These are phyloP conservation scores for Melanotaenia boesemani DNA, from an alignment of 2,797 vertebrate genomes.

Conservation along the genomic window DNA sequence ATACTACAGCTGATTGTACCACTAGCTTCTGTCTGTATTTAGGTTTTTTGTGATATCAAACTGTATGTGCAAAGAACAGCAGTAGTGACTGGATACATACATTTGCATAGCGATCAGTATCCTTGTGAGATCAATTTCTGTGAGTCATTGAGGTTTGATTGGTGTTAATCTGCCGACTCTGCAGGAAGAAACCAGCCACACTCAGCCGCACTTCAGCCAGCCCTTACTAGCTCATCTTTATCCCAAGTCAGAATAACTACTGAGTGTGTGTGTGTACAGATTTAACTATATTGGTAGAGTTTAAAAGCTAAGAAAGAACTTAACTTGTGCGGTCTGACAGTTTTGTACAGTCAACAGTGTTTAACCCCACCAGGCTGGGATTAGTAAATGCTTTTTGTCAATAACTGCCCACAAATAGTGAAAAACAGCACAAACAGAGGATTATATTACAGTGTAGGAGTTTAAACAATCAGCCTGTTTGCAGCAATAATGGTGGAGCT, in stretches of 20 bases:
- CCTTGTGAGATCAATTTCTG: conserved; percentile 24
- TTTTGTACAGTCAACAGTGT: background rate
- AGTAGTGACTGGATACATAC: conserved; percentile 2
- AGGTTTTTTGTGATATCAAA: background rate
- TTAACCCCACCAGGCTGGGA: background rate
- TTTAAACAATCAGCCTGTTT: background rate
- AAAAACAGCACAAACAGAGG: background rate
- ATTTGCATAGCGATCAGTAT: background rate
- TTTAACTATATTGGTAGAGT: conserved; percentile 14
- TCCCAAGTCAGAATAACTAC: conserved; percentile 48
- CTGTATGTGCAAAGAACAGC: background rate
- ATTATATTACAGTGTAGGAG: background rate
- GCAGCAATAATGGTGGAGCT: background rate
- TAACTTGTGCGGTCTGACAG: background rate
- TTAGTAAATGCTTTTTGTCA: background rate
- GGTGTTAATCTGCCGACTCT: conserved; percentile 41
- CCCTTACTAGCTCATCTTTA: conserved; percentile 33
- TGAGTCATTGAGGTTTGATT: conserved; percentile 38
- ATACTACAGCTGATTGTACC: background rate
- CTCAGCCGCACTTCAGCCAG: conserved; percentile 46
- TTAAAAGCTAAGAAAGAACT: background rate
- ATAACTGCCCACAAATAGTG: background rate
- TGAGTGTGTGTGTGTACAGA: conserved; percentile 22
- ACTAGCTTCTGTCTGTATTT: background rate
- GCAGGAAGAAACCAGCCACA: conserved; percentile 30